Evolutionary conservation across 2,797 vertebrate species (phyloP), one percentile per base, ranked within the genome.

Genomic region (Enteromius viviparus): DNA sequence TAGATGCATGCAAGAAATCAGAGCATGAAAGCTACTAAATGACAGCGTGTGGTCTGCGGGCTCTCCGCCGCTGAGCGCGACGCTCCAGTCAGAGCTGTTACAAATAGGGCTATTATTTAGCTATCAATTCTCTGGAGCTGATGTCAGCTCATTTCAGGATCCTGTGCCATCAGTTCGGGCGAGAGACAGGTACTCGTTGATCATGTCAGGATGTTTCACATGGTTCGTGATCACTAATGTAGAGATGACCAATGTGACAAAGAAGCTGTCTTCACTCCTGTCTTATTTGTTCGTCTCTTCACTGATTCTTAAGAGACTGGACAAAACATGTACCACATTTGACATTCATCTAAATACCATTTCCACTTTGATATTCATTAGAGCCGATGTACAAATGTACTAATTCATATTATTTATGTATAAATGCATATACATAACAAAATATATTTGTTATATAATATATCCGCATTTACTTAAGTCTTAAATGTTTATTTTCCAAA

Each of bases 51-150:
- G 62, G 78, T 62, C 62, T 69, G 76, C 5, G 34, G 40, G 42
- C 64, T 45, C n/a, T 65, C 17, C 74, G 42, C 49, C 14, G 49
- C 47, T 71, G 62, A 81, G 42, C 29, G 37, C 77, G 78, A 87
- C 40, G 69, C 82, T 75, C 66, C 51, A 85, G 85, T 87, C 84
- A 17, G 83, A 53, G 11, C 78, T 8, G 80, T 85, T 85, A 88
- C 86, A 87, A 87, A 90, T 90, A 65, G 86, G 60, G 78, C 86
- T 89, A 85, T 90, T 89, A 91, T 91, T 89, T 89, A 88, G 85
- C 85, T 83, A 92, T 94, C 91, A 92, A 85, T 91, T 87, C 82
- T 74, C 29, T 81, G 88, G 83, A 85, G 90, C 88, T 72, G 86
- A 89, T 87, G 92, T 92, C 91, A 89, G 89, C 89, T 60, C 70